Evolutionary conservation across 2,888 invertebrate species (phyloP).

Genomic region (Steinernema carpocapsae): DNA sequence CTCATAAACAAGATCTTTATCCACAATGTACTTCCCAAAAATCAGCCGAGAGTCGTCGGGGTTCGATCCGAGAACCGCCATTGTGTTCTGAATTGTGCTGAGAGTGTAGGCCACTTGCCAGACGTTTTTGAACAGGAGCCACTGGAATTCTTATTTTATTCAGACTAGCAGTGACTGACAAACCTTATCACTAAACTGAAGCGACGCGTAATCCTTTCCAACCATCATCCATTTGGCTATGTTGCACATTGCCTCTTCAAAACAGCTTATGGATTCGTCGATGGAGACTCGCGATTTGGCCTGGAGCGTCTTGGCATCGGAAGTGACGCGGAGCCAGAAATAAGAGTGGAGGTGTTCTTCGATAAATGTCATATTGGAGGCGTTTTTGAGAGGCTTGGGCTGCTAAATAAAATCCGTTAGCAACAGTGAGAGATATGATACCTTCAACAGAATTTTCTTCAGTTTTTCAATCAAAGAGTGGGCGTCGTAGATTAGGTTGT

Average conservation of each 20-base stretch:
- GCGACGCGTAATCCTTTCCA: neutral
- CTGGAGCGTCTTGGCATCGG: neutral
- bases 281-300: neutral
- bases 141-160: neutral
- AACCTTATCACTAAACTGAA: constrained; percentile 1
- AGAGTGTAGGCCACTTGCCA: neutral
- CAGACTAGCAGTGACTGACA: neutral
- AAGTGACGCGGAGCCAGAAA: neutral
- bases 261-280: neutral
- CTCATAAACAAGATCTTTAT: neutral
- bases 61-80: neutral
- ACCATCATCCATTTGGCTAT: constrained; percentile 15
- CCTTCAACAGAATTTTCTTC: neutral
- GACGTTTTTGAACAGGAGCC: constrained; percentile 11
- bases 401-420: too few relatives aligned
- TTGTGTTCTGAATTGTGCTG: neutral
- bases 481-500: neutral
- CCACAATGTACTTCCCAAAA: neutral
- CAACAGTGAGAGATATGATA: neutral
- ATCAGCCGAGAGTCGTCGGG: neutral
- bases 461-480: constrained; percentile 2
- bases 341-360: neutral
- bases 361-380: neutral
- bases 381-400: too few relatives aligned
- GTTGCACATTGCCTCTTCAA: neutral